These are phyloP conservation scores for Perithous albicinctus DNA, from an alignment of 2,888 invertebrate species.

Conservation along the genomic window DNA sequence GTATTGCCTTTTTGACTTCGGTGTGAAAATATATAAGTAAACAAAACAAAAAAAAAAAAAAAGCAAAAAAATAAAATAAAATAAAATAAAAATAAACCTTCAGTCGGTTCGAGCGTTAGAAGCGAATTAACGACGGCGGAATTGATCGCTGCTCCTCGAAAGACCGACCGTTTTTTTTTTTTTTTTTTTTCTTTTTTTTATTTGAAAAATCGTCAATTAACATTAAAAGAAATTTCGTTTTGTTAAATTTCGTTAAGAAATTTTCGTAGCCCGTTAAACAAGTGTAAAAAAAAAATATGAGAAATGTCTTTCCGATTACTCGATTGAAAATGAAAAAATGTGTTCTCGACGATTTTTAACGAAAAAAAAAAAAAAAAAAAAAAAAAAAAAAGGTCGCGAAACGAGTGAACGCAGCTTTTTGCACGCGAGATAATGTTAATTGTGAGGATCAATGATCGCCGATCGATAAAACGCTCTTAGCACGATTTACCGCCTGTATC, in stretches of 20 bases:
- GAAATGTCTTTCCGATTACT: conserved; percentile 15
- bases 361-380: conserved; percentile 11
- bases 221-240: not conserved
- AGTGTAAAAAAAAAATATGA: conserved; percentile 3
- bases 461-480: conserved; percentile 57
- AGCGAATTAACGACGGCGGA: conserved; percentile 63
- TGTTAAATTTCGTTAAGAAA: not conserved
- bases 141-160: conserved; percentile 51
- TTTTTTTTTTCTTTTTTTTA: conserved; percentile 21
- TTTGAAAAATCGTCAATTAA: conserved; percentile 45
- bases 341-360: conserved; percentile 50
- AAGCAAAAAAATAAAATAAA: too few species aligned
- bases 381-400: too few species aligned
- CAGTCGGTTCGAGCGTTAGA: conserved; percentile 75
- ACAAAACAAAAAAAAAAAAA: conserved; percentile 24
- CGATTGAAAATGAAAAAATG: conserved; percentile 9
- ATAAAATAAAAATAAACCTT: conserved; percentile 70
- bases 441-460: conserved; percentile 58
- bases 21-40: conserved; percentile 82
- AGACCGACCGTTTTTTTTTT: conserved; percentile 19
- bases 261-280: conserved; percentile 1
- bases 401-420: conserved; percentile 39
- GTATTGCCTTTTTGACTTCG: conserved; percentile 85
- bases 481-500: conserved; percentile 79
- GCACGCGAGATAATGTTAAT: conserved; percentile 44